These are phyloP conservation scores for Drosophila affinis DNA, from an alignment of 2,888 invertebrate genomes.

Conservation along the genomic window DNA sequence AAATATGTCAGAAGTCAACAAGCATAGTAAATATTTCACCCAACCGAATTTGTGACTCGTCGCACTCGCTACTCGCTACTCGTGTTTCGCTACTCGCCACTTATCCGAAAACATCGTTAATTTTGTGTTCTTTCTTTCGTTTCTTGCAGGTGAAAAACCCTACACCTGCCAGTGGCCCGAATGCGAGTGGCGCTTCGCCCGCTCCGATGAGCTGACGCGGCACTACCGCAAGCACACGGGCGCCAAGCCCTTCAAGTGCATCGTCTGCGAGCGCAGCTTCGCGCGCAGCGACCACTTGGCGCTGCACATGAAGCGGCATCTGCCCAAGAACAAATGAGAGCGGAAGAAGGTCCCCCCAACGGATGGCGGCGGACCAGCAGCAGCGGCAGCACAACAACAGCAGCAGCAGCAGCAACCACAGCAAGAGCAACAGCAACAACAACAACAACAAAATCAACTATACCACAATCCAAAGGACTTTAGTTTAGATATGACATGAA, in stretches of 20 bases:
- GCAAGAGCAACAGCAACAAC: not conserved
- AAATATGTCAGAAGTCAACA: slow-evolving; percentile 68
- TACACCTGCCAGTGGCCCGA: slow-evolving; percentile 99
- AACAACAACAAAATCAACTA: slow-evolving; percentile 60
- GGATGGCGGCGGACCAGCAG: slow-evolving; percentile 6
- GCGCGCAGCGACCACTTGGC: slow-evolving; percentile 98
- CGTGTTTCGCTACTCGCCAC: not conserved
- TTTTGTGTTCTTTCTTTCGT: not conserved
- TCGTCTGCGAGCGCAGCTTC: slow-evolving; percentile 97
- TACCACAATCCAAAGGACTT: slow-evolving; percentile 83
- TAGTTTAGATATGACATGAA: slow-evolving; percentile 68
- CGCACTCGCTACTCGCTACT: not conserved
- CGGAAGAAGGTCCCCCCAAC: slow-evolving; percentile 13
- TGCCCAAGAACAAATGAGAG: slow-evolving; percentile 89
- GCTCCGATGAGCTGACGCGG: slow-evolving; percentile 97
- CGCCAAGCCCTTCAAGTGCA: slow-evolving; percentile 98
- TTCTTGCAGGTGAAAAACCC: slow-evolving; percentile 94
- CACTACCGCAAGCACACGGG: slow-evolving; percentile 99
- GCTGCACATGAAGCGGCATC: slow-evolving; percentile 97
- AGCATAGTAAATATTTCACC: slow-evolving; percentile 71
- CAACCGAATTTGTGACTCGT: no score
- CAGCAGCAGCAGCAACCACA: slow-evolving; percentile 14
- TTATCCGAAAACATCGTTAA: not conserved
- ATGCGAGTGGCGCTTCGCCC: slow-evolving; percentile 98
- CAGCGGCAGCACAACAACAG: not conserved